Evolutionary conservation across 2,113 vertebrate genomes (phyloP).

Genomic region (Amblyornis subalaris): DNA sequence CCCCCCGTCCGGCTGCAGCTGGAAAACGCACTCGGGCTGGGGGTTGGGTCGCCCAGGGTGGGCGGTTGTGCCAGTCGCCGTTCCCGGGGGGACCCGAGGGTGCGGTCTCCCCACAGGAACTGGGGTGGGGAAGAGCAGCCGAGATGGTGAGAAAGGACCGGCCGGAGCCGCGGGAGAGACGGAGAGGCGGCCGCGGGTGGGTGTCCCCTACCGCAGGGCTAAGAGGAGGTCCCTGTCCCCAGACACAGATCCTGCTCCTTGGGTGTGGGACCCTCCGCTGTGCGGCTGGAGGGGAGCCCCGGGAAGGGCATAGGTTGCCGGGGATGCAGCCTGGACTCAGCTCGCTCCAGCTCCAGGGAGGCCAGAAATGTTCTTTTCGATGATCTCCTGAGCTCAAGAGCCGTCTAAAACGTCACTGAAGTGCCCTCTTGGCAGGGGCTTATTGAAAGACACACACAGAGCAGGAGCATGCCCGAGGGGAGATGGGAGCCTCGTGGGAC

Average conservation of each 20-base stretch:
- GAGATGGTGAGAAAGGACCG: neutral
- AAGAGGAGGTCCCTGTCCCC: neutral
- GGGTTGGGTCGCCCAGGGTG: neutral
- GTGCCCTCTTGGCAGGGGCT: neutral
- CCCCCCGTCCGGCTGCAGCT: neutral
- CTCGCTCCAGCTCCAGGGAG: neutral
- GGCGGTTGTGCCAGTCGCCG: neutral
- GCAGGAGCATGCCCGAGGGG: neutral
- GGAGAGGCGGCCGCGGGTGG: neutral
- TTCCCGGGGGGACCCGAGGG: neutral
- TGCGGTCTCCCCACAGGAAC: neutral
- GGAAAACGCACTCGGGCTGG: neutral
- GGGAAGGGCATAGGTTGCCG: too few relatives aligned
- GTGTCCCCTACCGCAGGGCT: neutral
- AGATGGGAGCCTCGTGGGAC: neutral
- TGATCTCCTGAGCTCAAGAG: neutral
- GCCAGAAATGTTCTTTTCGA: neutral
- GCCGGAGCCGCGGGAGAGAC: neutral
- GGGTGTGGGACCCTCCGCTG: neutral
- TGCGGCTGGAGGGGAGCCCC: neutral
- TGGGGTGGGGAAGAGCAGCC: neutral
- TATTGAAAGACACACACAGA: neutral
- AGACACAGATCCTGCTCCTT: neutral
- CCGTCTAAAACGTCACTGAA: neutral
- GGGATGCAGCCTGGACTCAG: neutral